A percentile compares a stretch with the other conserved stretches of the same genome.
phyloP scores from a whole-genome alignment of 2,888 invertebrate genomes.

The Shargacucullia verbasci region DNA sequence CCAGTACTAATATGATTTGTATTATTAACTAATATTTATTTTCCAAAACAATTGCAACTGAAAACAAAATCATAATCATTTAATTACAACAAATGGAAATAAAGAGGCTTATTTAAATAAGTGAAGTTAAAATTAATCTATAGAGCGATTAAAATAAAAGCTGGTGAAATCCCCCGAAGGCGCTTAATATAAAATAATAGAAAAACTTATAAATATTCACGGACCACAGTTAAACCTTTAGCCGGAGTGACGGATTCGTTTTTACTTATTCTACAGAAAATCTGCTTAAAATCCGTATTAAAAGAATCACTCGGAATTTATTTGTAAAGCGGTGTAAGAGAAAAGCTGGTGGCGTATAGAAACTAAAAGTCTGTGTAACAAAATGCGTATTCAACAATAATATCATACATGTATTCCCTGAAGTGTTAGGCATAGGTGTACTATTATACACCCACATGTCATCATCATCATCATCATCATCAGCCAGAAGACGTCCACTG shows the following conservation, averaged over 20 bases:
- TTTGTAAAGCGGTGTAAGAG: slow-evolving; percentile 68
- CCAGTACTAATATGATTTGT: no score
- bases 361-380: neutral
- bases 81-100: slow-evolving; percentile 45
- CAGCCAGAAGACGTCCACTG: no score
- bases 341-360: slow-evolving; percentile 23
- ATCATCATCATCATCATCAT: no score
- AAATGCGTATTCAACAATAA: no score
- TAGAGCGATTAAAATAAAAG: slow-evolving; percentile 76
- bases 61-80: slow-evolving; percentile 21
- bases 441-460: no score
- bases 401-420: no score
- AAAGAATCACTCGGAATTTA: slow-evolving; percentile 89
- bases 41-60: neutral
- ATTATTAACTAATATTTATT: no score
- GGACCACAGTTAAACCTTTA: slow-evolving; percentile 83
- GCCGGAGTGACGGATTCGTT: slow-evolving; percentile 87
- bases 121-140: slow-evolving; percentile 73
- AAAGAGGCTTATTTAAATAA: slow-evolving; percentile 66
- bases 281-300: slow-evolving; percentile 89
- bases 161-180: slow-evolving; percentile 66
- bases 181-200: slow-evolving; percentile 87
- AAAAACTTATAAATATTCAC: slow-evolving; percentile 89
- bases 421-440: no score
- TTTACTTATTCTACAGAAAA: slow-evolving; percentile 89